Evolutionary conservation across 2,113 vertebrate genomes (phyloP).

Genomic region (Pica pica): DNA sequence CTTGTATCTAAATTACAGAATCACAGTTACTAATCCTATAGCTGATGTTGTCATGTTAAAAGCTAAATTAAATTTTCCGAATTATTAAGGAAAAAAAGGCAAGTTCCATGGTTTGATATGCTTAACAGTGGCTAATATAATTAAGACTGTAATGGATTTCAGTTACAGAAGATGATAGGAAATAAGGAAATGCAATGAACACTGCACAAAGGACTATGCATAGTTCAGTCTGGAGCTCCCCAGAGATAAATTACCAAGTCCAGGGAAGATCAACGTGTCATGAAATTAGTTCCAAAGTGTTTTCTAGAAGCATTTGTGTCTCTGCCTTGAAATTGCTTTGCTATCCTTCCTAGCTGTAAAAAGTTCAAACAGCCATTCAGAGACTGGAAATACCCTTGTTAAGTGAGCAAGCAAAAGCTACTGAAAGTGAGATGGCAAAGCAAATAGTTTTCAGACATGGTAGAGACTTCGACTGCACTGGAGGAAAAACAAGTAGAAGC

Average conservation of each 20-base stretch:
- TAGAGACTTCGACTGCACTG: not conserved
- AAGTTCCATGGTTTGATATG: not conserved
- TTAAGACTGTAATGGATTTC: conserved; percentile 33
- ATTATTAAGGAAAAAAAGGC: not conserved
- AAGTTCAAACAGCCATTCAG: not conserved
- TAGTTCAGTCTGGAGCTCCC: not conserved
- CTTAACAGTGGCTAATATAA: conserved; percentile 34
- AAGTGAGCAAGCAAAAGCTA: not conserved
- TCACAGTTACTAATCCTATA: conserved; percentile 25
- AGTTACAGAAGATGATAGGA: conserved; percentile 24
- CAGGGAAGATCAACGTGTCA: not conserved
- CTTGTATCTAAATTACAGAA: conserved; percentile 24
- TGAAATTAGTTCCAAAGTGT: conserved; percentile 23
- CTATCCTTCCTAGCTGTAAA: not conserved
- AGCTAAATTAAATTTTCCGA: conserved; percentile 55
- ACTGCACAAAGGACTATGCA: not conserved
- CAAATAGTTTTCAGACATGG: not conserved
- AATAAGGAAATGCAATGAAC: not conserved
- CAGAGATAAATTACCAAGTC: not conserved
- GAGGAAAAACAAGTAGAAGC: not conserved
- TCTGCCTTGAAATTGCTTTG: conserved; percentile 32
- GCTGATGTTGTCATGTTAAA: conserved; percentile 35
- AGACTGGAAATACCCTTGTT: not conserved
- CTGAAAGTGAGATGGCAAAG: not conserved
- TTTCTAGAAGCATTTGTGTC: not conserved